Base-by-base conservation (phyloP, 2,797 vertebrate species). In the Microhierax caerulescens region DNA sequence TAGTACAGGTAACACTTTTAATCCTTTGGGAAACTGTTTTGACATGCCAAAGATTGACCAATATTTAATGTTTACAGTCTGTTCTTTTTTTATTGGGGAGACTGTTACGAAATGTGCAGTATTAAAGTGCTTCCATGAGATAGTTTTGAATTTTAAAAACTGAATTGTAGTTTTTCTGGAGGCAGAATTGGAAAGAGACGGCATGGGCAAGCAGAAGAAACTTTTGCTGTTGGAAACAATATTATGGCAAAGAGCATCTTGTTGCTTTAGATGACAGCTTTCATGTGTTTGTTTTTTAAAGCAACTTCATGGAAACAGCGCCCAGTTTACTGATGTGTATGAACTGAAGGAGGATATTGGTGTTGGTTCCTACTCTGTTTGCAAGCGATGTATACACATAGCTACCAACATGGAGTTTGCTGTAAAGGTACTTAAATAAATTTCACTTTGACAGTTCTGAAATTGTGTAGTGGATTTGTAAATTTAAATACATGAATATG, bases 271-370 rank as follows among this genome's bases (percentile, higher is more conserved):
- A 11, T 96, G 37, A 85, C 37, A 61, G 8, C 57, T 96, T 93
- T 15, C 82, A 11, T 53, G 36, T 95, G 50, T 63, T 91, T 95
- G 39, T 63, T 73, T 91, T 67, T 90, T 77, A 60, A 96, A 98
- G 92, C 98, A 99, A 98, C 98, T 99, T 98, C 99, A 99, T 43
- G 99, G 98, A 28, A 99, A 98, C 92, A 98, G 98, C 6, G 97
- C 98, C 23, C 99, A 99, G 96, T 99, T 99, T 98, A 98, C 98
- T 12, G 99, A 99, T 83, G 97, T 99, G 17, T 99, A 99, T 53
- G 99, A 99, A 93, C 97, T 99, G 81, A 99, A 99, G 97, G 99
- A 99, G 96, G 99, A 99, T 98, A 99, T 99, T 13, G 99, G 99
- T 24, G 98, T 99, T 57, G 99, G 99, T 16, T 99, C 99, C 41